Percentiles rank a stretch among this genome's conserved stretches.
Conservation (phyloP, 2,797 vertebrate species). For the Clarias platycephalus region DNA sequence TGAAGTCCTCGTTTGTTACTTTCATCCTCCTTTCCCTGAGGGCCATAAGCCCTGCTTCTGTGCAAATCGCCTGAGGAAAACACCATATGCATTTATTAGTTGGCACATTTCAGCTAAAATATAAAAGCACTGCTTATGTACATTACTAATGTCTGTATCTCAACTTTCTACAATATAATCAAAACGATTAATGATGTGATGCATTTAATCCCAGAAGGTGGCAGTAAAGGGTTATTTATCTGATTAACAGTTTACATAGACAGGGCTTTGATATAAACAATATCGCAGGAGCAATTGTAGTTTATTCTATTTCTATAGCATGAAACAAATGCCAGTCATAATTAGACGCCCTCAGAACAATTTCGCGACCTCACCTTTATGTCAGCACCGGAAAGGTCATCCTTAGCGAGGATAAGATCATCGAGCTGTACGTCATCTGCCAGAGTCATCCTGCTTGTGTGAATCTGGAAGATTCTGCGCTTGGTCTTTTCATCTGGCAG, state of each 20-base stretch:
- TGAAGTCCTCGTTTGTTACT: constrained; percentile 99
- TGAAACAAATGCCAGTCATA: neutral
- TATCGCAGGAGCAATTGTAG: neutral
- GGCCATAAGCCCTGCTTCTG: constrained; percentile 96
- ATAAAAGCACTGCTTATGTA: neutral
- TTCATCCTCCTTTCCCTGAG: constrained; percentile 95
- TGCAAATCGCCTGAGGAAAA: constrained; percentile 88
- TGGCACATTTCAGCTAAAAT: neutral
- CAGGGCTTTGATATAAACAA: neutral
- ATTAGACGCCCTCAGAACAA: neutral
- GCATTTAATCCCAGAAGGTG: neutral
- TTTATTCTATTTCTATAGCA: neutral
- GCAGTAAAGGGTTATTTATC: neutral
- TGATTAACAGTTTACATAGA: neutral
- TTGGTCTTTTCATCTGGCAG: constrained; percentile 96
- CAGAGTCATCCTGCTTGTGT: constrained; percentile 95
- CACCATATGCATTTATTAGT: neutral
- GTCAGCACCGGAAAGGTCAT: constrained; percentile 95
- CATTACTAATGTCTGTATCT: neutral
- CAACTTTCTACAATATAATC: neutral
- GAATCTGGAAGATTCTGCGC: constrained; percentile 95
- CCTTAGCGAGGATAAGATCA: constrained; percentile 95
- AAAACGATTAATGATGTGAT: neutral
- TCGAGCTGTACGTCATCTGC: constrained; percentile 91
- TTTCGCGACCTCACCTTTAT: constrained; percentile 81